phyloP scores from a whole-genome alignment of 2,797 vertebrate genomes.

The Tauraco hartlaubi region DNA sequence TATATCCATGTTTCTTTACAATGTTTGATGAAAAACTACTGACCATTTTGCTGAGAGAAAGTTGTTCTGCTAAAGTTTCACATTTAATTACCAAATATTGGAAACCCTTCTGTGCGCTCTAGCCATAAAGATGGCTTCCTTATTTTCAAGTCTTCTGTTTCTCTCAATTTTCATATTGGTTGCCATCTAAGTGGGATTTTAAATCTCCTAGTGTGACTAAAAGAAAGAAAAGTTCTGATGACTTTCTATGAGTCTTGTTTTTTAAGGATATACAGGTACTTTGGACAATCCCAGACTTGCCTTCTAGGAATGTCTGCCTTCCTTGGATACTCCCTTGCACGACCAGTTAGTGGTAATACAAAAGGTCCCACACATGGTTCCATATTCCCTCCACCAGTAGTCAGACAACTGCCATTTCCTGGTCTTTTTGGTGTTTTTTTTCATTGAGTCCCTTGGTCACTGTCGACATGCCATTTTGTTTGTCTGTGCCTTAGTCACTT shows the following conservation, averaged over 20 bases:
- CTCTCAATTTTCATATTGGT: background rate
- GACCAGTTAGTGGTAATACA: background rate
- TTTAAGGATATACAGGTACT: background rate
- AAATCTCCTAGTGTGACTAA: background rate
- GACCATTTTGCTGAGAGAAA: background rate
- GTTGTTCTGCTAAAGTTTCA: background rate
- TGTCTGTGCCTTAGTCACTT: background rate
- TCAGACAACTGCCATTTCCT: background rate
- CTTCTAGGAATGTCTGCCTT: background rate
- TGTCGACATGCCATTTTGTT: background rate
- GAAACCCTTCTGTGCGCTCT: background rate
- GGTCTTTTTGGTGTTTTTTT: rapidly evolving
- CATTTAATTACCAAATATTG: background rate
- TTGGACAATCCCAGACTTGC: background rate
- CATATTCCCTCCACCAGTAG: background rate
- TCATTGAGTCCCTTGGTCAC: background rate
- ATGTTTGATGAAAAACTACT: background rate
- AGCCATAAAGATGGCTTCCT: background rate
- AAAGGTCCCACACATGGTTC: rapidly evolving
- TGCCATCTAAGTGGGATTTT: background rate
- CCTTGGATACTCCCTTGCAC: background rate
- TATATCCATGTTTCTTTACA: background rate
- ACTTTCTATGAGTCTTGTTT: background rate
- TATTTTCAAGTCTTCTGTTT: background rate
- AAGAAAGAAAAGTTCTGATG: background rate